phyloP scores from a whole-genome alignment of 2,888 invertebrate genomes.

The Ypsolopha sequella region DNA sequence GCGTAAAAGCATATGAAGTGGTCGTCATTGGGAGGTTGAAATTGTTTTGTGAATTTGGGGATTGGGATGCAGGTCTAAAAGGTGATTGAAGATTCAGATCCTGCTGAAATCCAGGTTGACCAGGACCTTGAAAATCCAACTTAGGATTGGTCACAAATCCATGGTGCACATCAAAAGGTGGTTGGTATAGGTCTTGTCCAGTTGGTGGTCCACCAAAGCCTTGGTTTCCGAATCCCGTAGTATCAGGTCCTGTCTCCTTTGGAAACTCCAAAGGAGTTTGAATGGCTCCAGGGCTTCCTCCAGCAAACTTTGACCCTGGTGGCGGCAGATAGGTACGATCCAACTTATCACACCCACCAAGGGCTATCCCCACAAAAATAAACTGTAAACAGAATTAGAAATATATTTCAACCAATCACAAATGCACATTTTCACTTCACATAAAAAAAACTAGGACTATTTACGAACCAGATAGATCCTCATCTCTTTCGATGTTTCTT shows the following conservation, averaged over 20 bases:
- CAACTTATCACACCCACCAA: slow-evolving; percentile 34
- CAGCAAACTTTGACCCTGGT: slow-evolving; percentile 36
- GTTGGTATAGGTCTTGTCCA: neutral
- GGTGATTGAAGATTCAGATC: neutral
- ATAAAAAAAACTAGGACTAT: neutral
- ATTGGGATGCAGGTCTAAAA: slow-evolving; percentile 1
- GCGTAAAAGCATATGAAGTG: slow-evolving; percentile 30
- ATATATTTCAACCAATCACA: neutral
- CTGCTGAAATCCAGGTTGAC: neutral
- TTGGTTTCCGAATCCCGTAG: neutral
- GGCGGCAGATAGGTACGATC: slow-evolving; percentile 49
- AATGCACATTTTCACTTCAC: no score
- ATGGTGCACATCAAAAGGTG: neutral
- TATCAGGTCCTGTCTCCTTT: slow-evolving; percentile 13
- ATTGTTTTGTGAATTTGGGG: slow-evolving; percentile 11
- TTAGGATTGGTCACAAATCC: neutral
- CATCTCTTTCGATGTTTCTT: slow-evolving; percentile 35
- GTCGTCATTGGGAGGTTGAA: slow-evolving; percentile 21
- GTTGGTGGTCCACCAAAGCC: slow-evolving; percentile 2
- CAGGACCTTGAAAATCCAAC: neutral
- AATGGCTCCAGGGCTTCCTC: slow-evolving; percentile 32
- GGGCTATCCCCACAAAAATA: slow-evolving; percentile 25
- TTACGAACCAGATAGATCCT: slow-evolving; percentile 33
- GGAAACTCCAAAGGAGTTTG: slow-evolving; percentile 33
- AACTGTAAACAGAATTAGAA: slow-evolving; percentile 30